Percentiles rank a stretch among this genome's conserved stretches.
phyloP scores from a whole-genome alignment of 2,888 invertebrate species.

The Acronicta aceris region DNA sequence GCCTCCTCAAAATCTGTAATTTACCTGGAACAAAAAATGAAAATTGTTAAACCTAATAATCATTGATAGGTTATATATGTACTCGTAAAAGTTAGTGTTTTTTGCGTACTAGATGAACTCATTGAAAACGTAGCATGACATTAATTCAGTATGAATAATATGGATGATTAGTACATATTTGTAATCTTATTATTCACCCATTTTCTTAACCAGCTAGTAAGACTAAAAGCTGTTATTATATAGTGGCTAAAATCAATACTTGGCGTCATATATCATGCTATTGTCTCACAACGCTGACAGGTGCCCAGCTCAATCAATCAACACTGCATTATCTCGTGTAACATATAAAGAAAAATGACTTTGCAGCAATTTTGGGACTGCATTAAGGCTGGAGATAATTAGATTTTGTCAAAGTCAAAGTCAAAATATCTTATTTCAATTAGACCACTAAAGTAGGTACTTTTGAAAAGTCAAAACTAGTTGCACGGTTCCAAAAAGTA shows the following conservation, averaged over 20 bases:
- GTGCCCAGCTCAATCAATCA: conserved; percentile 52
- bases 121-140: no score
- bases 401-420: no score
- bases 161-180: no score
- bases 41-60: no score
- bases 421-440: no score
- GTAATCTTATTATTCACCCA: conserved; percentile 2
- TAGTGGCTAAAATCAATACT: conserved; percentile 39
- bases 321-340: conserved; percentile 21
- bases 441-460: no score
- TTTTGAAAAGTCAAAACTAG: no score
- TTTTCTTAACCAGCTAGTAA: conserved; percentile 23
- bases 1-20: neutral
- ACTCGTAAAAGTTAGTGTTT: no score
- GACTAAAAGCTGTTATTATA: conserved; percentile 39
- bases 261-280: conserved; percentile 58
- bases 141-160: no score
- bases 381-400: conserved; percentile 7
- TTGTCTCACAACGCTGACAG: conserved; percentile 58
- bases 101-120: no score
- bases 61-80: no score
- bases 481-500: no score
- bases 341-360: conserved; percentile 26
- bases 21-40: conserved; percentile 43
- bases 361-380: conserved; percentile 14